These are phyloP conservation scores for Labrus mixtus DNA, from an alignment of 2,113 vertebrate genomes.

Conservation along the genomic window DNA sequence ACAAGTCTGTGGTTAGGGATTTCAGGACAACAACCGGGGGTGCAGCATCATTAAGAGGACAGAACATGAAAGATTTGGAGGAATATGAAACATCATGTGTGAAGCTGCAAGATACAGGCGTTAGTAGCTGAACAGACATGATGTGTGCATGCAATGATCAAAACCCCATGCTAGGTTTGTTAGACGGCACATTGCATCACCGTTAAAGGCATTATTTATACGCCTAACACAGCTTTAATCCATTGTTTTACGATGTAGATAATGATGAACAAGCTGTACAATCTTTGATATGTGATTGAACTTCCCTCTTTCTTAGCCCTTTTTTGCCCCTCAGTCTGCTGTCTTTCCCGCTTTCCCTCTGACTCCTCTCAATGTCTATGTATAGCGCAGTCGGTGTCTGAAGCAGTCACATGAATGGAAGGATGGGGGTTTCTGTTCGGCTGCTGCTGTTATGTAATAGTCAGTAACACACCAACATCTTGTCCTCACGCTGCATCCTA, in stretches of 20 bases:
- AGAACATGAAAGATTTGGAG: conserved; percentile 1
- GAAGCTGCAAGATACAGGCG: not conserved
- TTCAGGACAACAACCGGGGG: conserved; percentile 24
- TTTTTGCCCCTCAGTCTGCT: conserved; percentile 14
- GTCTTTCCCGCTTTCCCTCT: conserved; percentile 2
- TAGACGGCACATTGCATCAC: not conserved
- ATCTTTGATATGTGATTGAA: conserved; percentile 17
- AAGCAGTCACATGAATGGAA: conserved; percentile 68
- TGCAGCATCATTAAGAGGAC: conserved; percentile 42
- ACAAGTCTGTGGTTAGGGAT: conserved; percentile 38
- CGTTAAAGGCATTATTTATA: not conserved
- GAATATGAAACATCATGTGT: not conserved
- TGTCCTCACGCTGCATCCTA: conserved; percentile 62
- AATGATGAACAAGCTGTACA: conserved; percentile 25
- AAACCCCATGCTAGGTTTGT: conserved; percentile 1
- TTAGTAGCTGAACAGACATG: not conserved
- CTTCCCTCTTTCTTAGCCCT: conserved; percentile 20
- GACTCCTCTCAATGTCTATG: conserved; percentile 22
- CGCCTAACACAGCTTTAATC: not conserved
- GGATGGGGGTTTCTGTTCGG: conserved; percentile 37
- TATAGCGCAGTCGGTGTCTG: conserved; percentile 56
- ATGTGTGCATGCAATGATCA: conserved; percentile 8
- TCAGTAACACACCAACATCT: conserved; percentile 60
- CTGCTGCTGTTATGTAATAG: conserved; percentile 68
- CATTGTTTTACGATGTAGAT: not conserved